Evolutionary conservation across 2,113 vertebrate genomes (phyloP).

Genomic region (Burhinus oedicnemus): DNA sequence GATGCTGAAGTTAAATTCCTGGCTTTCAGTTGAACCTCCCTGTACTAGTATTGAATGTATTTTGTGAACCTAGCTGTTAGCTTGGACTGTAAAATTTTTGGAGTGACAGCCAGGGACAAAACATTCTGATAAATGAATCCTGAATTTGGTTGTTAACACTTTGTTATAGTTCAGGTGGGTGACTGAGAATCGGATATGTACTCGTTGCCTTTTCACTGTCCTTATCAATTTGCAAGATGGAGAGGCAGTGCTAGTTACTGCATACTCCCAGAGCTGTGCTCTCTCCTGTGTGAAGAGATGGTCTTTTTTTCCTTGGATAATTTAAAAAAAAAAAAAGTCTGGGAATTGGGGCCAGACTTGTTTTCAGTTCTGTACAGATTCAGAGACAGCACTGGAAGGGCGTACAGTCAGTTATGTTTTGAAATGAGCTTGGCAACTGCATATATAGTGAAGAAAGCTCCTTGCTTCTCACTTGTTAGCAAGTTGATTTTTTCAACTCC

Average conservation of each 20-base stretch:
- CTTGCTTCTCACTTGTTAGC: neutral
- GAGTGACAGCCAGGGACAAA: neutral
- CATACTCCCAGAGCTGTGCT: fast-evolving
- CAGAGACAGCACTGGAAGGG: neutral
- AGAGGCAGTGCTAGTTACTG: neutral
- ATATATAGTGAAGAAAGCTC: neutral
- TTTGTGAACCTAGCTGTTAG: neutral
- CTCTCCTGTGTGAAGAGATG: neutral
- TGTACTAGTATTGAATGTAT: neutral
- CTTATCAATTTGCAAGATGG: neutral
- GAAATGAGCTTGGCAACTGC: neutral
- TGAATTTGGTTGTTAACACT: neutral
- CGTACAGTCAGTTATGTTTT: neutral
- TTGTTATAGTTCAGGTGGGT: neutral
- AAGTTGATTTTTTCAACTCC: neutral
- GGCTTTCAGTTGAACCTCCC: neutral
- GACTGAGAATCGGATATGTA: neutral
- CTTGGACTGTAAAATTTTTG: neutral
- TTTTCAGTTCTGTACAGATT: neutral
- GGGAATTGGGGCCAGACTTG: neutral
- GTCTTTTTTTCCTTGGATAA: neutral
- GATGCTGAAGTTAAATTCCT: neutral
- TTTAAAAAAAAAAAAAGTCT: neutral
- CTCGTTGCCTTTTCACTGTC: neutral
- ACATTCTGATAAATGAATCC: neutral